Percentiles rank a stretch among this genome's conserved stretches.
These are phyloP conservation scores for Drosophila macrospina DNA, from an alignment of 2,888 invertebrate species.

Conservation along the genomic window DNA sequence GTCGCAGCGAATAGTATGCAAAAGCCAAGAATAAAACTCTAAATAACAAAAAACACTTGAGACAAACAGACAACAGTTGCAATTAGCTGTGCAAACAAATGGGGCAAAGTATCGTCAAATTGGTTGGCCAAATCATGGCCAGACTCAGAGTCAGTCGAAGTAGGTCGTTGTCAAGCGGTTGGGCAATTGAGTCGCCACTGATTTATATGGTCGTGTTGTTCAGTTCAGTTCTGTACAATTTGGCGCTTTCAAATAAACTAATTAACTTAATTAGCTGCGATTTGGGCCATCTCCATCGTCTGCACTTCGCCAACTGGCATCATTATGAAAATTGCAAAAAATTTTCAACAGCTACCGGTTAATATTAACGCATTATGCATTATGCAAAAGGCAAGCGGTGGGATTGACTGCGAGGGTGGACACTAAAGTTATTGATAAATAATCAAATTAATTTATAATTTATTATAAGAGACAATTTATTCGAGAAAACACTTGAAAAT, in stretches of 20 bases:
- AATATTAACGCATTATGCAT: slow-evolving; percentile 77
- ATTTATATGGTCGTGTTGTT: slow-evolving; percentile 35
- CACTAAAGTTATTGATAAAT: background rate
- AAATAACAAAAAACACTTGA: slow-evolving; percentile 45
- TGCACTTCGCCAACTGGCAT: slow-evolving; percentile 38
- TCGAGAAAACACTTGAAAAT: too few species aligned
- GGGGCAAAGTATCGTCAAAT: slow-evolving; percentile 13
- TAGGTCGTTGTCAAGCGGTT: slow-evolving; percentile 52
- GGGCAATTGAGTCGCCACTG: slow-evolving; percentile 41
- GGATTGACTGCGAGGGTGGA: slow-evolving; percentile 24
- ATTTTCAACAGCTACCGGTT: slow-evolving; percentile 72
- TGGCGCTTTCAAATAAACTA: slow-evolving; percentile 68
- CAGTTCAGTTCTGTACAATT: slow-evolving; percentile 3
- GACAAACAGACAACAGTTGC: slow-evolving; percentile 45
- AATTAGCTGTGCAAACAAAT: slow-evolving; percentile 57
- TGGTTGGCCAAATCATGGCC: slow-evolving; percentile 26
- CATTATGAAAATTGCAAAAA: slow-evolving; percentile 76
- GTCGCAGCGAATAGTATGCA: slow-evolving; percentile 49
- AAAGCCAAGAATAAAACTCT: slow-evolving; percentile 38
- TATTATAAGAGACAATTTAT: too few species aligned
- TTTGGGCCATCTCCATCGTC: slow-evolving; percentile 48
- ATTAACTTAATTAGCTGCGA: slow-evolving; percentile 77
- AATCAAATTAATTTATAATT: background rate
- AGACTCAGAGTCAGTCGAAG: slow-evolving; percentile 19
- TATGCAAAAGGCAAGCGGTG: slow-evolving; percentile 65